Evolutionary conservation across 1,140 invertebrate genomes (phyloP).

Genomic region (Drosophila takahashii): DNA sequence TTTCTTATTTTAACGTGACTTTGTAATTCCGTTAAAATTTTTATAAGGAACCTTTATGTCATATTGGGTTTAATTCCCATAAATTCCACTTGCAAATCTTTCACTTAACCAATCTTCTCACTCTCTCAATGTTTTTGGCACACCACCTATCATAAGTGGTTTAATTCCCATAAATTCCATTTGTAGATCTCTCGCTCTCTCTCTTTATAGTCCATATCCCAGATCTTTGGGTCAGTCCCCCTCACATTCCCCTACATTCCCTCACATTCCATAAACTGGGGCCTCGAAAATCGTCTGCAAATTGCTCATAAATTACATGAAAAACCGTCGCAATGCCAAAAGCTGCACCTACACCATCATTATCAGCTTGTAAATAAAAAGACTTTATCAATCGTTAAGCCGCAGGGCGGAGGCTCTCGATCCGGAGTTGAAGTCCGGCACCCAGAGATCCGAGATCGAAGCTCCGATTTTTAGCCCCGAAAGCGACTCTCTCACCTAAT

Average conservation of each 20-base stretch:
- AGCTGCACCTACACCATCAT: constrained; percentile 80
- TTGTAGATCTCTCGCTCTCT: constrained; percentile 41
- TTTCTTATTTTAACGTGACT: too few relatives aligned
- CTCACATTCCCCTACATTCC: not conserved
- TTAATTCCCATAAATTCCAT: constrained; percentile 47
- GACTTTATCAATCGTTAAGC: constrained; percentile 81
- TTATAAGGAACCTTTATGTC: not conserved
- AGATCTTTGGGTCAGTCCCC: not conserved
- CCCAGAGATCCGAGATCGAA: not conserved
- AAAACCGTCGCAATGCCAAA: constrained; percentile 69
- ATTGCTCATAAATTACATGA: constrained; percentile 73
- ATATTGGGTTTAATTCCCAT: not conserved
- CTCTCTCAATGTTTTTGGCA: not conserved
- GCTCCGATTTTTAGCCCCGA: constrained; percentile 33
- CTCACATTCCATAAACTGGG: constrained; percentile 7
- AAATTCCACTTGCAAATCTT: constrained; percentile 1
- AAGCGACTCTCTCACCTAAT: constrained; percentile 79
- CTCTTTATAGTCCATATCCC: not conserved
- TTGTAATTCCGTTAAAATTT: too few relatives aligned
- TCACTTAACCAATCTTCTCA: not conserved
- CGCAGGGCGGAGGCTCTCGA: constrained; percentile 34
- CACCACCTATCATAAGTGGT: constrained; percentile 15
- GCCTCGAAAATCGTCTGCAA: constrained; percentile 50
- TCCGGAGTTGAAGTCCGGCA: not conserved
- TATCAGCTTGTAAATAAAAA: constrained; percentile 83